These are phyloP conservation scores for Deladenus siricidicola DNA, from an alignment of 2,888 invertebrate species.

Conservation along the genomic window DNA sequence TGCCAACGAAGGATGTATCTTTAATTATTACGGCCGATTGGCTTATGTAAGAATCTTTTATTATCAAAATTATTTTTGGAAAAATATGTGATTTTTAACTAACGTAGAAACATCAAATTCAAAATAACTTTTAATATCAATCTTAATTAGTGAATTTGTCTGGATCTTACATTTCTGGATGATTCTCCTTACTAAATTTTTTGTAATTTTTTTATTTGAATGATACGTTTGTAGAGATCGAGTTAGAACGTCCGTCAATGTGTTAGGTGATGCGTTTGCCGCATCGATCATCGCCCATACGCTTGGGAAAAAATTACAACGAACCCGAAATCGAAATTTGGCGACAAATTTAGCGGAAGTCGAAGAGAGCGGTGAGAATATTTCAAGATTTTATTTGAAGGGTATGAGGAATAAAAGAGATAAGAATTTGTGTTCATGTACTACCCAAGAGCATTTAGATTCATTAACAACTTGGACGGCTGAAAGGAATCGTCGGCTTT, in stretches of 20 bases:
- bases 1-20: slow-evolving; percentile 64
- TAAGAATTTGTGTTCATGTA: neutral
- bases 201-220: no score
- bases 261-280: slow-evolving; percentile 50
- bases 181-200: no score
- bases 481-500: neutral
- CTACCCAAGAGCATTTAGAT: slow-evolving; percentile 29
- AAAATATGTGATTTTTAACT: no score
- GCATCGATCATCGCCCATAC: slow-evolving; percentile 44
- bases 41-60: no score
- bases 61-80: no score
- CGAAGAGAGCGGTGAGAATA: neutral
- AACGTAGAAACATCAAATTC: no score
- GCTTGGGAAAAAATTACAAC: slow-evolving; percentile 11
- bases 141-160: no score
- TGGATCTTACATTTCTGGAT: no score
- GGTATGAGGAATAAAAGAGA: no score
- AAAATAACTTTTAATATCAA: no score
- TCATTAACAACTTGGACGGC: slow-evolving; percentile 18
- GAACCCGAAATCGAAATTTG: neutral
- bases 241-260: slow-evolving; percentile 47
- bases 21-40: slow-evolving; percentile 66
- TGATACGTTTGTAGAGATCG: slow-evolving; percentile 40
- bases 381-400: no score
- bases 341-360: no score